Percentiles rank a stretch among this genome's conserved stretches.
These are phyloP conservation scores for Aphidius ervi DNA, from an alignment of 1,140 invertebrate species.

Conservation along the genomic window DNA sequence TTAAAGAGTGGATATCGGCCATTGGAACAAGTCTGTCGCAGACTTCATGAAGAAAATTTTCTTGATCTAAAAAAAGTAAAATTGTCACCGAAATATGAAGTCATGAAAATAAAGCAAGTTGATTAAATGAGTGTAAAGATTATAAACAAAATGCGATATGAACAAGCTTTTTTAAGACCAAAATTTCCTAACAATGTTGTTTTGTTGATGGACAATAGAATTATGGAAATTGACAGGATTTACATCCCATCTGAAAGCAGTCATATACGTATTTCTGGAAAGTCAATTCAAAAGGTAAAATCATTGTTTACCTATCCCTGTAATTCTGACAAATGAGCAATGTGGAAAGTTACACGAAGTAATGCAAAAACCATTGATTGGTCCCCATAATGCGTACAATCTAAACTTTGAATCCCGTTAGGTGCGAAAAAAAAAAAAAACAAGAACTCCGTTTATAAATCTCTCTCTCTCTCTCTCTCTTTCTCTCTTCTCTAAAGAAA, in stretches of 20 bases:
- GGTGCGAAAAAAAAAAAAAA: too few relatives aligned
- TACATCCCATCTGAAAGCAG: not conserved
- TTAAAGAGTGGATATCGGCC: not conserved
- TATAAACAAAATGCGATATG: slow-evolving; percentile 3
- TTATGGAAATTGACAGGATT: slow-evolving; percentile 4
- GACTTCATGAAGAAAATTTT: not conserved
- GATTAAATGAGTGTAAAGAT: not conserved
- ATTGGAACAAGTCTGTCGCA: slow-evolving; percentile 4
- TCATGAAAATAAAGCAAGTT: not conserved
- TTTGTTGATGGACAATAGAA: not conserved
- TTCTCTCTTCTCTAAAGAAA: too few relatives aligned
- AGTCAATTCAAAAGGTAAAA: not conserved
- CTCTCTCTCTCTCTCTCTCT: too few relatives aligned
- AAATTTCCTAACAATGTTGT: slow-evolving; percentile 5
- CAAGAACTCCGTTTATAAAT: too few relatives aligned
- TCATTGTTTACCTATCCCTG: slow-evolving; percentile 10
- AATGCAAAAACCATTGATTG: too few relatives aligned
- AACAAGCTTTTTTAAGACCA: not conserved
- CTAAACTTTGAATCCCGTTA: too few relatives aligned
- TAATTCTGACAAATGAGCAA: not conserved
- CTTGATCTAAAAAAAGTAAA: not conserved
- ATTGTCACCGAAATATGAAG: slow-evolving; percentile 1
- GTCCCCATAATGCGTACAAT: too few relatives aligned
- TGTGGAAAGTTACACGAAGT: not conserved
- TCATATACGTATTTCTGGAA: too few relatives aligned